phyloP scores from a whole-genome alignment of 2,797 vertebrate genomes.

The Kryptolebias ocellatus region DNA sequence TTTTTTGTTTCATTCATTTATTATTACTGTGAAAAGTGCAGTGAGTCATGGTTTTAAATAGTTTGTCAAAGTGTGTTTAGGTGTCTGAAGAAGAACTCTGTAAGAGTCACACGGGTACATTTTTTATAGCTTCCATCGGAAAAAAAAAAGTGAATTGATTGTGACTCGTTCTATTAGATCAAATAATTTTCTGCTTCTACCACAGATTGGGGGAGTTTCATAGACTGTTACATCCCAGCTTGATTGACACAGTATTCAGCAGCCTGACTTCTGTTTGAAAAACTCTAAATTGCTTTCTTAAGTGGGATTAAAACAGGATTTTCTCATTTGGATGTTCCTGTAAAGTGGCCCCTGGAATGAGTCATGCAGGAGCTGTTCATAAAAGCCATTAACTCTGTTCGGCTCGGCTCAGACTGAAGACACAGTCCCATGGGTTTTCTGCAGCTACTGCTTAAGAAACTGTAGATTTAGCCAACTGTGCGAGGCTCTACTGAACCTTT shows the following conservation, averaged over 20 bases:
- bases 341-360: conserved; percentile 61
- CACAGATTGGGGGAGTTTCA: conserved; percentile 32
- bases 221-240: conserved; percentile 30
- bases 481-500: conserved; percentile 21
- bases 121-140: conserved; percentile 1
- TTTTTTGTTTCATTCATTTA: not conserved
- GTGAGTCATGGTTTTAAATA: conserved; percentile 1
- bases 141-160: conserved; percentile 1
- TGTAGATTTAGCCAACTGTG: conserved; percentile 38
- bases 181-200: conserved; percentile 23
- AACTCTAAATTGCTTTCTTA: conserved; percentile 63
- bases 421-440: conserved; percentile 50
- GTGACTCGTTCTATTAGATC: conserved; percentile 21
- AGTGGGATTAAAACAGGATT: conserved; percentile 65
- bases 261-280: conserved; percentile 26
- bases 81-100: not conserved
- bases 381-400: conserved; percentile 67
- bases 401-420: conserved; percentile 51
- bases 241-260: conserved; percentile 49
- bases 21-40: not conserved
- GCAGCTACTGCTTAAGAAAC: conserved; percentile 54
- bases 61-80: not conserved
- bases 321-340: conserved; percentile 61
- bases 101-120: not conserved
- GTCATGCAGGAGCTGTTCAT: conserved; percentile 59